A percentile compares a stretch with the other conserved stretches of the same genome.
Evolutionary conservation across 2,888 invertebrate species (phyloP).

Genomic region (Liodrosophila aerea): DNA sequence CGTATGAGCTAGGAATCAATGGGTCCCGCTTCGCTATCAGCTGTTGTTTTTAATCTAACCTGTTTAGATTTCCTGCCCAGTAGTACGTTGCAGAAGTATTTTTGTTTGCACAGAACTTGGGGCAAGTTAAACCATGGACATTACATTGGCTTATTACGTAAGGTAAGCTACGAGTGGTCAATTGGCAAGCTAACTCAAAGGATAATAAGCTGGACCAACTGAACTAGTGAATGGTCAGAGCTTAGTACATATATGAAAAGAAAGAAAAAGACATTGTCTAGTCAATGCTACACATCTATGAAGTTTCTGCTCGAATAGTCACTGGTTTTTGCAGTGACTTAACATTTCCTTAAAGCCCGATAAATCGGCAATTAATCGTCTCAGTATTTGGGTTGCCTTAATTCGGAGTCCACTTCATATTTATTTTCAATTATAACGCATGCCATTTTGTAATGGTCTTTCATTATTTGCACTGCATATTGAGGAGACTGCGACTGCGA

Average conservation of each 20-base stretch:
- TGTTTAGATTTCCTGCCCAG: too few relatives aligned
- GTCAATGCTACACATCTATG: not conserved
- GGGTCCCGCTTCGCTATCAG: too few relatives aligned
- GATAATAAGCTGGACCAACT: constrained; percentile 29
- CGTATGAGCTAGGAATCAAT: too few relatives aligned
- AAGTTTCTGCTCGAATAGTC: constrained; percentile 2
- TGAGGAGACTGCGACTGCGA: too few relatives aligned
- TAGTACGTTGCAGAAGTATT: too few relatives aligned
- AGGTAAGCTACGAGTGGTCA: constrained; percentile 36
- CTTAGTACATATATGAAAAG: too few relatives aligned
- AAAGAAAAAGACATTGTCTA: too few relatives aligned
- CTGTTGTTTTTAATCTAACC: too few relatives aligned
- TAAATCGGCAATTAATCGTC: constrained; percentile 65
- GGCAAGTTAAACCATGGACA: constrained; percentile 12
- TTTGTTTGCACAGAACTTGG: too few relatives aligned
- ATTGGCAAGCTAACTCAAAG: constrained; percentile 18
- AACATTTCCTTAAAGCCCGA: constrained; percentile 1
- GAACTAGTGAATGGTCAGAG: not conserved
- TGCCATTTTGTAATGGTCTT: constrained; percentile 60
- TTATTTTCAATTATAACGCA: constrained; percentile 71
- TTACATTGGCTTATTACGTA: constrained; percentile 70
- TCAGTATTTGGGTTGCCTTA: constrained; percentile 5
- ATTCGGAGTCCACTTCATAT: constrained; percentile 34
- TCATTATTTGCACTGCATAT: constrained; percentile 63
- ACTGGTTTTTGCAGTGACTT: constrained; percentile 4